phyloP scores from a whole-genome alignment of 92 coral and sea anemone genomes.

The Epizoanthus scotinus region DNA sequence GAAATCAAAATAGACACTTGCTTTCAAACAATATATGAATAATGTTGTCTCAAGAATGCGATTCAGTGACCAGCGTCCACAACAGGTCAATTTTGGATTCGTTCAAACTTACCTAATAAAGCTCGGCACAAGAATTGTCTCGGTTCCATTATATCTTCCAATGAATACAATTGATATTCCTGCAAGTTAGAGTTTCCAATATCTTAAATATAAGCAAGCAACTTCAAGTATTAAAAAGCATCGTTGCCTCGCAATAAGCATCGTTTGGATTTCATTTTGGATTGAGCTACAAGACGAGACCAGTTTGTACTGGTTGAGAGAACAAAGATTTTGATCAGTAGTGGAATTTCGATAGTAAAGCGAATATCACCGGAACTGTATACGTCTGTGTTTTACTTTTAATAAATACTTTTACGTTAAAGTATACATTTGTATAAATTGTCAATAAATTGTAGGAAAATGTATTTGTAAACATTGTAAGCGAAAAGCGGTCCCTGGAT shows the following conservation, averaged over 20 bases:
- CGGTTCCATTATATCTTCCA: not conserved
- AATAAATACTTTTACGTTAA: not conserved
- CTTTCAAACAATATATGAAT: too few species aligned
- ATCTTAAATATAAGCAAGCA: constrained; percentile 3
- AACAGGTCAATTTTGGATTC: constrained; percentile 8
- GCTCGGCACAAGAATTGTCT: not conserved
- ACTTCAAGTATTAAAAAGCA: constrained; percentile 8
- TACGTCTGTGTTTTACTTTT: not conserved
- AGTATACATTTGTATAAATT: not conserved
- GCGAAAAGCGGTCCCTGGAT: not conserved
- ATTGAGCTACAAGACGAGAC: not conserved
- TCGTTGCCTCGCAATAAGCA: constrained; percentile 3
- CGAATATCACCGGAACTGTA: not conserved
- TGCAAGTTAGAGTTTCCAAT: constrained; percentile 8
- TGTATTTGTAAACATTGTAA: not conserved
- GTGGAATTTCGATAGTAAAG: constrained; percentile 16
- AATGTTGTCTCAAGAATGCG: too few species aligned
- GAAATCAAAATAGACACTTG: too few species aligned
- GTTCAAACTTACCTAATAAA: constrained; percentile 13
- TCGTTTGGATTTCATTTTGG: not conserved
- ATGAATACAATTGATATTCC: not conserved
- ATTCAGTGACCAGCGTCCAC: too few species aligned
- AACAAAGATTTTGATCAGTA: not conserved
- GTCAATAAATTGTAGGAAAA: not conserved
- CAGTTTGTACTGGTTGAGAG: constrained; percentile 16